Evolutionary conservation across 2,113 vertebrate species (phyloP).

Genomic region (Alces alces): DNA sequence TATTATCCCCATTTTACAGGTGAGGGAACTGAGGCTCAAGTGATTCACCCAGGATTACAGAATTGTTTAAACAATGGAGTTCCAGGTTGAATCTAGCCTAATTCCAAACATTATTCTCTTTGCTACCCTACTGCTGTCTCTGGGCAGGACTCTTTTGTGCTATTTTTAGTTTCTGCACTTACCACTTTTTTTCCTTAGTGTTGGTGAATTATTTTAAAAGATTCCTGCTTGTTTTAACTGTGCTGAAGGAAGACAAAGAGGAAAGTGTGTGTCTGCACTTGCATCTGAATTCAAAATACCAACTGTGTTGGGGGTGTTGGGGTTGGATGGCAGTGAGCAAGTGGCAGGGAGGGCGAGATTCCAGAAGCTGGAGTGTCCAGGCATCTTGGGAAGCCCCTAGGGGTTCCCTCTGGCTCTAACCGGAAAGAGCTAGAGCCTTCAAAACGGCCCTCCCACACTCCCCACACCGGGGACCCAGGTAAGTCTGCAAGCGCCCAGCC

Average conservation of each 20-base stretch:
- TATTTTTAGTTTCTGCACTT: neutral
- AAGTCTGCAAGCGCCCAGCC: neutral
- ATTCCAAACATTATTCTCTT: neutral
- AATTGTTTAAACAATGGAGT: neutral
- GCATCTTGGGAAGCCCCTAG: neutral
- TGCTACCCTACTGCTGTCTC: neutral
- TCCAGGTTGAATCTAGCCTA: neutral
- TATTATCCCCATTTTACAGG: slow-evolving; percentile 15
- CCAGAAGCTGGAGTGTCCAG: neutral
- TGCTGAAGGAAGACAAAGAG: neutral
- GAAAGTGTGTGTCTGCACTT: neutral
- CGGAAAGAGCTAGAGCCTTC: neutral
- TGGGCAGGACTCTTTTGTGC: neutral
- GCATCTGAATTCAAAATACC: neutral
- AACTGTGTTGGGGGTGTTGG: neutral
- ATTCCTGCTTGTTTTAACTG: neutral
- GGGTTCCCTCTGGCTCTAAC: neutral
- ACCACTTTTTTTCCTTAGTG: neutral
- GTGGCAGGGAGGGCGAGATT: neutral
- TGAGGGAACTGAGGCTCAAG: neutral
- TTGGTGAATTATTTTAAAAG: neutral
- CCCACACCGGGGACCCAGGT: neutral
- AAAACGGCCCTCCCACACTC: neutral
- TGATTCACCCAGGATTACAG: neutral
- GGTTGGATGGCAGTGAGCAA: too few species aligned